These are phyloP conservation scores for Prochilodus magdalenae DNA, from an alignment of 2,113 vertebrate species.

Conservation along the genomic window DNA sequence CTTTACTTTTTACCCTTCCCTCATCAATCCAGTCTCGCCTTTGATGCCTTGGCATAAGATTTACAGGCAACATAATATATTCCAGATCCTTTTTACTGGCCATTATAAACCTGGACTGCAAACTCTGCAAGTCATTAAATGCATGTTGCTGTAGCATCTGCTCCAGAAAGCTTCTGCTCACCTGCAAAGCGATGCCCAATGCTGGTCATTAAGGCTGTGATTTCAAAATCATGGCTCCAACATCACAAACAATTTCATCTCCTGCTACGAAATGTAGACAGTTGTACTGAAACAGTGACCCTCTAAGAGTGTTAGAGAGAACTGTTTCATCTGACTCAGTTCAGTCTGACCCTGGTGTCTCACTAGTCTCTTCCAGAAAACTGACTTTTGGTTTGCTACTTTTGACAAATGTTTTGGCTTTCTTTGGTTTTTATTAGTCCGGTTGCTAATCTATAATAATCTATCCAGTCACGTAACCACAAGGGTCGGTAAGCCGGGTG, in stretches of 20 bases:
- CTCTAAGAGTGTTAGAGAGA: not conserved
- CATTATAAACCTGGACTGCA: conserved; percentile 59
- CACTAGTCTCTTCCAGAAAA: not conserved
- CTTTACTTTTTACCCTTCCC: conserved; percentile 46
- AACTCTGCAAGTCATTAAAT: conserved; percentile 66
- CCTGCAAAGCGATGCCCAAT: conserved; percentile 54
- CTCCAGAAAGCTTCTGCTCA: conserved; percentile 55
- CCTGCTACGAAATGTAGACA: not conserved
- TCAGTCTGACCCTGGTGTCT: not conserved
- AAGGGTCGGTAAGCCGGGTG: too few species aligned
- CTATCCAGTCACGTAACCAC: not conserved
- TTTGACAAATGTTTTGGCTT: too few species aligned
- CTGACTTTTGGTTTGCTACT: too few species aligned
- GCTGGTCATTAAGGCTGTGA: conserved; percentile 8
- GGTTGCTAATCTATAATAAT: too few species aligned
- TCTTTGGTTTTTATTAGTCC: too few species aligned
- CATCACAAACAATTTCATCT: not conserved
- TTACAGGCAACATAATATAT: conserved; percentile 69
- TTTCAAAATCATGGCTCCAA: conserved; percentile 17
- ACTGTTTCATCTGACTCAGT: not conserved
- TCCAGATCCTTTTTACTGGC: conserved; percentile 70
- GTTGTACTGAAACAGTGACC: not conserved
- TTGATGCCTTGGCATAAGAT: conserved; percentile 68
- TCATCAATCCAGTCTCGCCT: conserved; percentile 55
- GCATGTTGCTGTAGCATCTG: conserved; percentile 62